A percentile compares a stretch with the other conserved stretches of the same genome.
Evolutionary conservation across 2,113 vertebrate genomes (phyloP).

Genomic region (Myiopsitta monachus): DNA sequence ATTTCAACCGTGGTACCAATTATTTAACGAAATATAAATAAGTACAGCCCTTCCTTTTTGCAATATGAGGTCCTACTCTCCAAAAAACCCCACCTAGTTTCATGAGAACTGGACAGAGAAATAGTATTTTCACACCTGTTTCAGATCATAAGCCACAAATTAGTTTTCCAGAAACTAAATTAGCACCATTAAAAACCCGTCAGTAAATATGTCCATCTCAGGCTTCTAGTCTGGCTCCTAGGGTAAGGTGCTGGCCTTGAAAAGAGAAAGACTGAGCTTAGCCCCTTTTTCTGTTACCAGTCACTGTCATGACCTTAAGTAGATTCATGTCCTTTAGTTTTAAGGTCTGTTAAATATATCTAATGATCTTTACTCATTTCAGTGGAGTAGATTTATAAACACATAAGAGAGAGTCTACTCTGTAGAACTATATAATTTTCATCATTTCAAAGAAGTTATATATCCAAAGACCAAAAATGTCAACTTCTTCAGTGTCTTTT

Average conservation of each 20-base stretch:
- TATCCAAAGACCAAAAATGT: not conserved
- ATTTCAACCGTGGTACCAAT: not conserved
- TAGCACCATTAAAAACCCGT: not conserved
- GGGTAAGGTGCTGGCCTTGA: not conserved
- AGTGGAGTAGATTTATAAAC: not conserved
- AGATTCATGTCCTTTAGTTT: not conserved
- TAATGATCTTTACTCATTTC: not conserved
- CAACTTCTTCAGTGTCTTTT: not conserved
- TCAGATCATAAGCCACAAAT: not conserved
- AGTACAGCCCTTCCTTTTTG: not conserved
- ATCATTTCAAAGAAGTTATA: not conserved
- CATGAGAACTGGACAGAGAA: not conserved
- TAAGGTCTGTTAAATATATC: not conserved
- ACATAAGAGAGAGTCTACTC: not conserved
- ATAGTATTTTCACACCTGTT: not conserved
- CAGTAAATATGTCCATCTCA: not conserved
- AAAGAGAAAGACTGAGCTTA: not conserved
- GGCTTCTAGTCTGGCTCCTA: not conserved
- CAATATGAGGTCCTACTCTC: not conserved
- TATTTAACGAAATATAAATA: not conserved
- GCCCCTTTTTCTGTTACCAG: not conserved
- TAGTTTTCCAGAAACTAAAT: not conserved
- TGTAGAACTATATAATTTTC: not conserved
- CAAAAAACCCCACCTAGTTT: not conserved
- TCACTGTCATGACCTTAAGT: not conserved